Conservation (phyloP, 2,797 vertebrate genomes). For the Diglossa cyanea region DNA sequence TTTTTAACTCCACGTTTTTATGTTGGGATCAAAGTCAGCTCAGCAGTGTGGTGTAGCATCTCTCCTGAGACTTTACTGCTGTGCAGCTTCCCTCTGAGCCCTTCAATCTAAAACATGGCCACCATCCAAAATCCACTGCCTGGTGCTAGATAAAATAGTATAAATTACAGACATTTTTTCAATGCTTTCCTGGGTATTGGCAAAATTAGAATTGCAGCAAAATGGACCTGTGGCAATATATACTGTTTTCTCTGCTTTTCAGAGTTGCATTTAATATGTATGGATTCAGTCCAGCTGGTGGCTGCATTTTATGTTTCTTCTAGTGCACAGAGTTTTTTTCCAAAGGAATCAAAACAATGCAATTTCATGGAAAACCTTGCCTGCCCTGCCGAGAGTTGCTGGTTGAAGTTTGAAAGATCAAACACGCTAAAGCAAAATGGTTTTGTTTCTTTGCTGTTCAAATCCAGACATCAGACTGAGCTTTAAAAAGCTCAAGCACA, state of each 20-base stretch:
- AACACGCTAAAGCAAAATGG: background rate
- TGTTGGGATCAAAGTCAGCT: background rate
- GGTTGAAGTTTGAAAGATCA: conserved; percentile 37
- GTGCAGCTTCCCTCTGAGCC: background rate
- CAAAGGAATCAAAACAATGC: background rate
- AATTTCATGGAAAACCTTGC: background rate
- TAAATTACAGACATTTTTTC: background rate
- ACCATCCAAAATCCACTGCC: background rate
- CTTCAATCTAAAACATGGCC: background rate
- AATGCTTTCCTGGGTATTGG: background rate
- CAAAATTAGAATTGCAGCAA: background rate
- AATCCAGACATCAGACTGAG: background rate
- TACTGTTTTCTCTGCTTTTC: background rate
- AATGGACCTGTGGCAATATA: background rate
- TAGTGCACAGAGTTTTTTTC: background rate
- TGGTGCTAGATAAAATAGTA: background rate
- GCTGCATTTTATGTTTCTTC: background rate
- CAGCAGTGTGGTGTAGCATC: background rate
- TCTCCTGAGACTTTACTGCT: background rate
- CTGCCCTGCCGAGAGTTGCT: background rate
- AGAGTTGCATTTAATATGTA: background rate
- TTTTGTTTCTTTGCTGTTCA: conserved; percentile 10
- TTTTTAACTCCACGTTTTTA: background rate
- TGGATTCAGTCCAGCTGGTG: background rate
- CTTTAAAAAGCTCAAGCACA: conserved; percentile 35